Evolutionary conservation across 2,113 vertebrate species (phyloP).

Genomic region (Strix uralensis): DNA sequence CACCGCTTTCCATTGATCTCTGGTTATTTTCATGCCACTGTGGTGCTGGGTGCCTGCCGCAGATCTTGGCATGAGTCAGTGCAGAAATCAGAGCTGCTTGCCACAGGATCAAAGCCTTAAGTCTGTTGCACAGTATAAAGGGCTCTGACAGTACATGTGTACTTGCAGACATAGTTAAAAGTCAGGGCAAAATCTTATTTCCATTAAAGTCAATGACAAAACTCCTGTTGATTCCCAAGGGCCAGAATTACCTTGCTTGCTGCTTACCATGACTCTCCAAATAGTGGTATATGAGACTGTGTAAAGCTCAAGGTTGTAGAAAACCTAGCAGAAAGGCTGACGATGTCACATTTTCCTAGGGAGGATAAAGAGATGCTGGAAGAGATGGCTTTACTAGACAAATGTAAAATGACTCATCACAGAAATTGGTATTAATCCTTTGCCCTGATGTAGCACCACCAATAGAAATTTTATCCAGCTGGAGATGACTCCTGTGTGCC

Average conservation of each 20-base stretch:
- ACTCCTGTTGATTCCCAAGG: neutral
- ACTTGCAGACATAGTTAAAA: neutral
- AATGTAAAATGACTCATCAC: neutral
- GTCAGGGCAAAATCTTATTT: neutral
- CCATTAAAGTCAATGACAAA: neutral
- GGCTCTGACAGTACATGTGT: neutral
- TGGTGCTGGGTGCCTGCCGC: neutral
- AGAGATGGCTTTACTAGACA: neutral
- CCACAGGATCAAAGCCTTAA: conserved; percentile 38
- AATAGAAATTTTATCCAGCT: neutral
- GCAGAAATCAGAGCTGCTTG: conserved; percentile 46
- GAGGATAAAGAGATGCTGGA: neutral
- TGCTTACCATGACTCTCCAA: neutral
- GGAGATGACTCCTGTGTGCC: neutral
- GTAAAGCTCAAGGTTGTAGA: conserved; percentile 20
- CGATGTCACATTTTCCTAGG: conserved; percentile 4
- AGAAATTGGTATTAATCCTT: neutral
- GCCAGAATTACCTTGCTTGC: neutral
- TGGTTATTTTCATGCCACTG: neutral
- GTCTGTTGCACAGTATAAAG: neutral
- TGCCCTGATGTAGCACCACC: neutral
- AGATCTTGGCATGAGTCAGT: neutral
- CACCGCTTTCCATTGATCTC: neutral
- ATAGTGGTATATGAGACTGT: conserved; percentile 12
- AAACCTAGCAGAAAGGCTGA: neutral